Evolutionary conservation across 2,888 invertebrate species (phyloP).

Genomic region (Drosophila prostipennis): DNA sequence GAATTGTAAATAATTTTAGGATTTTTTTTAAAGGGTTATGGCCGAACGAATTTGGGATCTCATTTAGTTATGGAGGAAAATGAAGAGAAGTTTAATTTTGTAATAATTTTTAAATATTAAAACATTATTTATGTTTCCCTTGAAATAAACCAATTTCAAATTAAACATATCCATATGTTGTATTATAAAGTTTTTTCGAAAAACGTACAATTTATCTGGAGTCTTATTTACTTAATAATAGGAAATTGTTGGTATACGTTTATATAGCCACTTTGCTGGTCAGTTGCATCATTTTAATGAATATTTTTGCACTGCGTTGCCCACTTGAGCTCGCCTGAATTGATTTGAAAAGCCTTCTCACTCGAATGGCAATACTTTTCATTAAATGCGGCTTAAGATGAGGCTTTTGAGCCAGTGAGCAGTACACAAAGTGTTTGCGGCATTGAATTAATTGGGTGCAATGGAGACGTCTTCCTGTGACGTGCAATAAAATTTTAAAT

Average conservation of each 20-base stretch:
- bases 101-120: no score
- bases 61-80: no score
- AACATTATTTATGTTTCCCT: no score
- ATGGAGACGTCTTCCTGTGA: slow-evolving; percentile 16
- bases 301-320: slow-evolving; percentile 10
- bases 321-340: slow-evolving; percentile 11
- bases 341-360: slow-evolving; percentile 20
- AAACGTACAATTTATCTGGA: not conserved
- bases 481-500: slow-evolving; percentile 29
- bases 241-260: not conserved
- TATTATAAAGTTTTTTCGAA: not conserved
- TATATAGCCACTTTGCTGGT: not conserved
- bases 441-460: slow-evolving; percentile 35
- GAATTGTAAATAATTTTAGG: no score
- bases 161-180: not conserved
- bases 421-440: slow-evolving; percentile 1
- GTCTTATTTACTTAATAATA: not conserved
- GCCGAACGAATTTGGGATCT: no score
- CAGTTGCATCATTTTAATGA: slow-evolving; percentile 1
- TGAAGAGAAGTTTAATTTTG: no score
- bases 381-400: slow-evolving; percentile 12
- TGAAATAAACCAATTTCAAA: no score
- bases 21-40: no score
- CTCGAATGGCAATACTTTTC: slow-evolving; percentile 19
- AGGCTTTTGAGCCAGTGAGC: slow-evolving; percentile 2